Evolutionary conservation across 1,140 invertebrate species (phyloP).

Genomic region (Euborellia annulipes): DNA sequence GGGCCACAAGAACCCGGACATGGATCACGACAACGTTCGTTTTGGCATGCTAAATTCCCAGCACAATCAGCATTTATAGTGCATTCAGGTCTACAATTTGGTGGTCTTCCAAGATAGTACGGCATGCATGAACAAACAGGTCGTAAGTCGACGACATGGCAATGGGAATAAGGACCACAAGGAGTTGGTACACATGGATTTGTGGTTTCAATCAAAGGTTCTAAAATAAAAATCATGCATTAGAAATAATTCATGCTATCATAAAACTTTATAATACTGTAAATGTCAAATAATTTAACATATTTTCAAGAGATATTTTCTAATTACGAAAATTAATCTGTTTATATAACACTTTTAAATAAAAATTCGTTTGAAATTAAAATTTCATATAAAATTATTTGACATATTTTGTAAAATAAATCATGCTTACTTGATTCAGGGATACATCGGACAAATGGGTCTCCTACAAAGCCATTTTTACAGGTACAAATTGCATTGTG

Average conservation of each 20-base stretch:
- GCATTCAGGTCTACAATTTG: conserved; percentile 33
- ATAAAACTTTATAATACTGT: conserved; percentile 5
- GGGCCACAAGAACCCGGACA: conserved; percentile 39
- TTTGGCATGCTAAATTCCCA: conserved; percentile 31
- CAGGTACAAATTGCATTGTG: conserved; percentile 61
- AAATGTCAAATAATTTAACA: neutral
- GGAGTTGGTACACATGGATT: conserved; percentile 35
- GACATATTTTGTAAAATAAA: conserved; percentile 4
- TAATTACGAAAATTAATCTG: too few relatives aligned
- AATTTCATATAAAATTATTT: conserved; percentile 21
- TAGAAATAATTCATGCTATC: conserved; percentile 7
- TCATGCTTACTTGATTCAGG: conserved; percentile 19
- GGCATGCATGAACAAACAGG: conserved; percentile 25
- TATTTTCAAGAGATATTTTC: neutral
- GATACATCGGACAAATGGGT: conserved; percentile 47
- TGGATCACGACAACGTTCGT: conserved; percentile 35
- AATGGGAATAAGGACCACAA: conserved; percentile 32
- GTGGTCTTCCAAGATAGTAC: conserved; percentile 30
- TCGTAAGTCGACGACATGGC: conserved; percentile 21
- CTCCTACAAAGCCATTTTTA: conserved; percentile 42
- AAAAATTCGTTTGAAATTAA: too few relatives aligned
- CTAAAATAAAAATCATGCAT: conserved; percentile 10
- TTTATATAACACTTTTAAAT: too few relatives aligned
- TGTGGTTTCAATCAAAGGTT: conserved; percentile 11
- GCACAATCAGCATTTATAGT: conserved; percentile 31